Evolutionary conservation across 1,140 invertebrate genomes (phyloP).

Genomic region (Physella acuta): DNA sequence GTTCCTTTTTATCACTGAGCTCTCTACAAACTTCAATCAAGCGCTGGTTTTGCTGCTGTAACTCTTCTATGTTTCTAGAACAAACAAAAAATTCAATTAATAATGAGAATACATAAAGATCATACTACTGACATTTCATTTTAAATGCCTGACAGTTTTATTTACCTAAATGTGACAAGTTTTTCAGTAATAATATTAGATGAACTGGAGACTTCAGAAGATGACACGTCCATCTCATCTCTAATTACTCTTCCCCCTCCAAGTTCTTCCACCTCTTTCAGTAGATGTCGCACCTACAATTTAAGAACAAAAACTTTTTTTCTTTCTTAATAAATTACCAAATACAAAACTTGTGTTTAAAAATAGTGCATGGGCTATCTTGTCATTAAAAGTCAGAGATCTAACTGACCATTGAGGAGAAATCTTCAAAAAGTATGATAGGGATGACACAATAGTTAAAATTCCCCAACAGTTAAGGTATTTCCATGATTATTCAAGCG

Average conservation of each 20-base stretch:
- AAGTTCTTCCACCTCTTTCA: slow-evolving; percentile 83
- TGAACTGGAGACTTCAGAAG: slow-evolving; percentile 48
- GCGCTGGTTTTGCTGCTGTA: slow-evolving; percentile 84
- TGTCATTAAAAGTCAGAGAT: no score
- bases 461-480: no score
- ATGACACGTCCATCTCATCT: slow-evolving; percentile 41
- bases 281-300: slow-evolving; percentile 70
- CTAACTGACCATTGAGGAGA: no score
- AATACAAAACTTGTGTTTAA: no score
- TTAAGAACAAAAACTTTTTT: slow-evolving; percentile 7
- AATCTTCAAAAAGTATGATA: no score
- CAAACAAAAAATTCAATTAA: slow-evolving; percentile 13
- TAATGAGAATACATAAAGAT: neutral
- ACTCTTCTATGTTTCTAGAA: slow-evolving; percentile 75
- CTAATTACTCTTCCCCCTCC: slow-evolving; percentile 59
- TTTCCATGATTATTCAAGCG: no score
- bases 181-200: slow-evolving; percentile 76
- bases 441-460: no score
- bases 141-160: slow-evolving; percentile 1
- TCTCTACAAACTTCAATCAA: slow-evolving; percentile 79
- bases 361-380: no score
- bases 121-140: no score
- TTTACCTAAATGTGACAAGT: slow-evolving; percentile 76
- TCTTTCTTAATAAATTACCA: no score
- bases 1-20: slow-evolving; percentile 78